Evolutionary conservation across 2,888 invertebrate genomes (phyloP).

Genomic region (Xanthorhoe designata): DNA sequence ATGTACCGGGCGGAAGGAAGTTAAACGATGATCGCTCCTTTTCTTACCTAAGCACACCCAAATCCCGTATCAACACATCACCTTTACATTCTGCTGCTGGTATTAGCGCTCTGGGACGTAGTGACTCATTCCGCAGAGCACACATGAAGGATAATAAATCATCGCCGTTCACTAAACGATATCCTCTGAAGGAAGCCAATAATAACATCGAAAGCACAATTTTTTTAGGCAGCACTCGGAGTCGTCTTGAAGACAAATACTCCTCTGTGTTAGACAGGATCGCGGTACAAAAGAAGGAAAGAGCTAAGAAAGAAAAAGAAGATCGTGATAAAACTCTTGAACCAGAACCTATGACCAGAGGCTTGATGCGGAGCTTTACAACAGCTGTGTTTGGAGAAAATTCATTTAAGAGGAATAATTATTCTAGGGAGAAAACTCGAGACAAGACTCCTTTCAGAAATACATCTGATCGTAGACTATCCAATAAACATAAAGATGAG

Average conservation of each 20-base stretch:
- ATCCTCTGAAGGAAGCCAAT: conserved; percentile 79
- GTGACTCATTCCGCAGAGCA: conserved; percentile 80
- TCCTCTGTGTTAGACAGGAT: conserved; percentile 90
- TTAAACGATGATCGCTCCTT: conserved; percentile 73
- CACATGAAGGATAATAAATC: conserved; percentile 77
- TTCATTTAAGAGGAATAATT: conserved; percentile 77
- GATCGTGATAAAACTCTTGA: conserved; percentile 90
- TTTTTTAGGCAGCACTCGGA: conserved; percentile 86
- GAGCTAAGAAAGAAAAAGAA: conserved; percentile 78
- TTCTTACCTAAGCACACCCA: conserved; percentile 72
- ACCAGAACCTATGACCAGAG: conserved; percentile 82
- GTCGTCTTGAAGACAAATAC: conserved; percentile 92
- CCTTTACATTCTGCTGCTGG: conserved; percentile 72
- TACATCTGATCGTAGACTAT: conserved; percentile 74
- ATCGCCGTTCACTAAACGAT: conserved; percentile 75
- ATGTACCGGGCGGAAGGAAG: conserved; percentile 61
- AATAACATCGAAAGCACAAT: conserved; percentile 74
- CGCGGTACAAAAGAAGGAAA: conserved; percentile 85
- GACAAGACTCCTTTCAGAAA: conserved; percentile 88
- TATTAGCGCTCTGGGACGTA: conserved; percentile 72
- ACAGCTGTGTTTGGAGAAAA: conserved; percentile 90
- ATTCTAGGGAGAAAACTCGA: conserved; percentile 85
- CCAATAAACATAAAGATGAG: conserved; percentile 71
- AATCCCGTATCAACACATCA: conserved; percentile 73
- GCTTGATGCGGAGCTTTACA: conserved; percentile 89